phyloP scores from a whole-genome alignment of 1,140 invertebrate genomes.

The Tetramorium alpestre region DNA sequence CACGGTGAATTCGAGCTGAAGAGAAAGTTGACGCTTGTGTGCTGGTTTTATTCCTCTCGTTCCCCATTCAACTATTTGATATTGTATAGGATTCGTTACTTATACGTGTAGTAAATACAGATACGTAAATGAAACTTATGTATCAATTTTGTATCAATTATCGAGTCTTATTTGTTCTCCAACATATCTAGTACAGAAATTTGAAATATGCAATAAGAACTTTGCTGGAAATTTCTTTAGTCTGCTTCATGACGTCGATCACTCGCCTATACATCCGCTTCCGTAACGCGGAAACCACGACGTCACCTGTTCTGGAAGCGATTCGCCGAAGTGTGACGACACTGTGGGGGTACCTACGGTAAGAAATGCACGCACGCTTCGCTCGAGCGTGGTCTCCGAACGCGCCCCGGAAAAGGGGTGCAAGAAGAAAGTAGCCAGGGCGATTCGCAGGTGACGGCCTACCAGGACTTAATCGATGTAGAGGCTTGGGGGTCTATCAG shows the following conservation, averaged over 20 bases:
- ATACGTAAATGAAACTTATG: neutral
- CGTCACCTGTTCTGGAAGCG: conserved; percentile 70
- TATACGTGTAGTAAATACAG: neutral
- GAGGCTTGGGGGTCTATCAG: conserved; percentile 69
- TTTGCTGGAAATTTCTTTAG: neutral
- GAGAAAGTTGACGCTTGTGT: conserved; percentile 6
- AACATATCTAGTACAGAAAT: neutral
- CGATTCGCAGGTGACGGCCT: conserved; percentile 71
- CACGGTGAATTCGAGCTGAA: neutral
- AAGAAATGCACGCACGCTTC: conserved; percentile 57
- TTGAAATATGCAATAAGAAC: neutral
- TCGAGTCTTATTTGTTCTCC: no score
- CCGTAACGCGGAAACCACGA: conserved; percentile 66
- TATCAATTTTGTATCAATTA: neutral
- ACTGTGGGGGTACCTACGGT: conserved; percentile 61
- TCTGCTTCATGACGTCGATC: conserved; percentile 38
- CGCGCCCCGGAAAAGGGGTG: conserved; percentile 62
- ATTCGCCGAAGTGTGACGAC: conserved; percentile 67
- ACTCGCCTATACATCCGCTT: conserved; percentile 66
- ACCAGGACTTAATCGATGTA: conserved; percentile 68
- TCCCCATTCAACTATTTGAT: neutral
- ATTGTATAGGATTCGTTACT: neutral
- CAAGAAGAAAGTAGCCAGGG: conserved; percentile 61
- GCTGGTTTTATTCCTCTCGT: neutral
- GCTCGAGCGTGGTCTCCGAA: conserved; percentile 20